Evolutionary conservation across 2,113 vertebrate genomes (phyloP), one percentile per base, ranked within the genome.

Genomic region (Sebastes schlegelii): DNA sequence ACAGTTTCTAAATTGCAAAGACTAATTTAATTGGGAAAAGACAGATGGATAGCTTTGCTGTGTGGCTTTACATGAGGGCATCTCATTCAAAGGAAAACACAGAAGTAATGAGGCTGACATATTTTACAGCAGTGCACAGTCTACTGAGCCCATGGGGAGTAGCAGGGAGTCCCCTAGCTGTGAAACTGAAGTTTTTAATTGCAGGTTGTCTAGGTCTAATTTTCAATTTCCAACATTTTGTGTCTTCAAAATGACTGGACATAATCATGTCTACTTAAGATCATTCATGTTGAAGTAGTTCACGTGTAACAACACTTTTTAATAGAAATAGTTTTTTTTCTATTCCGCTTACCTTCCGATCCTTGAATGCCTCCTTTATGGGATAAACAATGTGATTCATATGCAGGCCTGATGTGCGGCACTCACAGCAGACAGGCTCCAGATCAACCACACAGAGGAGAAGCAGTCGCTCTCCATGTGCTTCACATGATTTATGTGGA

Each of bases 261-360:
- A 14, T 49, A 80, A 13, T 43, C 4, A 6, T 46, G 6, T 2
- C 1, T 3, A 10, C 34, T 54, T 14, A 26, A n/a, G 21, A 51
- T 60, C 5, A 45, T 45, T 58, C 4, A 58, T 54, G 48, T 76
- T 48, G 7, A 17, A 48, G 46, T 68, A 68, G 2, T 14, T 13
- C 4, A 43, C 2, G 17, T 17, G 2, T 5, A 42, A 19, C 4
- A 23, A 54, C 2, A 49, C 14, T 8, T n/a, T 34, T 58, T 13
- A 46, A 51, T 5, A 21, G 42, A 42, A 55, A 51, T 40, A 40
- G 11, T 51, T 19, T 14, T n/a, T 1, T 21, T 65, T 76, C 71
- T 55, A 45, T 23, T 67, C 4, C 52, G 7, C 87, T 86, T 85
- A 89, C 91, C 86, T 89, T 90, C 57, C 8, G 65, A 34, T 88